phyloP scores from a whole-genome alignment of 2,113 vertebrate species.

The Gadus chalcogrammus region DNA sequence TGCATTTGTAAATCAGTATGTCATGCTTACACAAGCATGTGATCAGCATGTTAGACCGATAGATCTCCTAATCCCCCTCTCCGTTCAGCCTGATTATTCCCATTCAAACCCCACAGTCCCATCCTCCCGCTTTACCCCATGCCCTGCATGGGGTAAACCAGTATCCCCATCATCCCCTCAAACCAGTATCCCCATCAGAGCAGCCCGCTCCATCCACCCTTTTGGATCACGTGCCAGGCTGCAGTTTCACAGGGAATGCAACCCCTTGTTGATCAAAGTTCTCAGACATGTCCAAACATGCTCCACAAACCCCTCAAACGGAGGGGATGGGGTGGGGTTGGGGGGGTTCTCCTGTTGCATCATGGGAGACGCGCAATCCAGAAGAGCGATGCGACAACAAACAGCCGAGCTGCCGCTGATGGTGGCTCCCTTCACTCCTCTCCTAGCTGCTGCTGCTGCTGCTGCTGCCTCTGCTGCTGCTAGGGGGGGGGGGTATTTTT shows the following conservation, averaged over 20 bases:
- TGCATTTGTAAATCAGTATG: not conserved
- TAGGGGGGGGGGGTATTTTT: slow-evolving; percentile 60
- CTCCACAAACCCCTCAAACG: too few species aligned
- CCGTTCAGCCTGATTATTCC: slow-evolving; percentile 53
- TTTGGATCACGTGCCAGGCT: slow-evolving; percentile 48
- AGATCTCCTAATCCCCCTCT: slow-evolving; percentile 35
- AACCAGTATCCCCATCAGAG: slow-evolving; percentile 14
- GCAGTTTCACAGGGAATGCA: slow-evolving; percentile 56
- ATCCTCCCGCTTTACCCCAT: slow-evolving; percentile 28
- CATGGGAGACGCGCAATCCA: slow-evolving; percentile 52
- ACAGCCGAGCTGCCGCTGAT: slow-evolving; percentile 45
- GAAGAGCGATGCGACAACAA: slow-evolving; percentile 65
- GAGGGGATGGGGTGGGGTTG: too few species aligned
- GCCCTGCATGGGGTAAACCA: too few species aligned
- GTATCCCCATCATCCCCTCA: slow-evolving; percentile 26
- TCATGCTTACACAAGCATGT: too few species aligned
- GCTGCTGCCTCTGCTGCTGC: slow-evolving; percentile 10
- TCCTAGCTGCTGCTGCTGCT: slow-evolving; percentile 49
- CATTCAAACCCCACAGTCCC: slow-evolving; percentile 39
- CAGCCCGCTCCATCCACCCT: slow-evolving; percentile 51
- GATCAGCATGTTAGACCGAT: not conserved
- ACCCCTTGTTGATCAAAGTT: slow-evolving; percentile 61
- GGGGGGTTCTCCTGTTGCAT: slow-evolving; percentile 25
- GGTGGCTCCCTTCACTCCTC: slow-evolving; percentile 51
- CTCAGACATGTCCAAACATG: slow-evolving; percentile 53